Evolutionary conservation across 1,140 invertebrate genomes (phyloP), one percentile per base, ranked within the genome.

Genomic region (Ptiloglossa arizonensis): DNA sequence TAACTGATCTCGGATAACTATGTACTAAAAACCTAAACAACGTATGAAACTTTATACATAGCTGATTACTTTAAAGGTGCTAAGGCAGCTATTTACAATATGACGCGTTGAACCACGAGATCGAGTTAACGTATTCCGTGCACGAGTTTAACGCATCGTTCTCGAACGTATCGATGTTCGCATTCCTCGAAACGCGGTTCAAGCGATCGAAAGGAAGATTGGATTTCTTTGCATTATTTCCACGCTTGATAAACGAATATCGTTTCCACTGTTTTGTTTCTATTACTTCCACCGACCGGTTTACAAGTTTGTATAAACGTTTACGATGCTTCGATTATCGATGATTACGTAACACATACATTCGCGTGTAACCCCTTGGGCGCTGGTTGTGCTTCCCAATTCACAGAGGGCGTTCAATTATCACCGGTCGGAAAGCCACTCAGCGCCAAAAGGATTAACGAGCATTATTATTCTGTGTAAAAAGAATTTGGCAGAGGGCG

Each of bases 21-120:
- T 41, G 82, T 89, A 85, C 88, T 90, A 88, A 87, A 89, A 90
- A 90, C 83, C 88, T 90, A 90, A 89, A 89, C 86, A 88, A 90
- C 82, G 88, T 89, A 90, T 76, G 89, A 89, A 89, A 90, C 76
- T 89, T 89, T 90, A 90, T 90, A 90, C 89, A 90, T 90, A 86
- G 81, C 81, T 88, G 87, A 72, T 85, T 89, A 72, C 81, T 67
- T 88, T 78, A 88, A 54, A 72, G 80, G 72, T 82, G 84, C 86
- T 85, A 88, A 79, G 78, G 69, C 82, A 74, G 80, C 81, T 89
- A 88, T 90, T 78, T 89, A 89, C 88, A 89, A 73, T 52, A 46
- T 72, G 59, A 71, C 72, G 62, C 68, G 57, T 32, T 52, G 69
- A 86, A 68, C 75, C 80, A 46, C 44, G 56, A 52, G 41, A 69